Conservation (phyloP, 2,888 invertebrate species). For the Stenodera caucasica region DNA sequence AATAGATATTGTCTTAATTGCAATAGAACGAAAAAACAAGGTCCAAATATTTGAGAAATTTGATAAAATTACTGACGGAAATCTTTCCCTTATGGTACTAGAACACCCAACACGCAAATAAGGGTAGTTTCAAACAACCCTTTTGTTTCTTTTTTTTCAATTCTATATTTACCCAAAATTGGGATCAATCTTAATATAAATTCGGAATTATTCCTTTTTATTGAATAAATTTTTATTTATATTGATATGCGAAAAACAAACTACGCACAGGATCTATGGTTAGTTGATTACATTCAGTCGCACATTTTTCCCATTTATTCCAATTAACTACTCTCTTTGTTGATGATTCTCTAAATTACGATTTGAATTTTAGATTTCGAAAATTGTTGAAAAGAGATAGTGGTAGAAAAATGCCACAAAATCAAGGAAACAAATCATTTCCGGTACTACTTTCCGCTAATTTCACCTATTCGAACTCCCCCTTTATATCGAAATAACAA, state of each 20-base stretch:
- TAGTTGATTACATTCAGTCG: background rate
- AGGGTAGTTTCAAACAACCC: background rate
- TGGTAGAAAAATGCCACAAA: background rate
- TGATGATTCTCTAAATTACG: too few species aligned
- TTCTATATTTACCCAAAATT: too few species aligned
- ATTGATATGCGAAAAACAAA: background rate
- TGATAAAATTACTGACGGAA: too few species aligned
- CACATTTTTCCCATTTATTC: background rate
- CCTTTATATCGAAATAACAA: background rate
- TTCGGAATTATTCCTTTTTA: too few species aligned
- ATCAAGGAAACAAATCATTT: conserved; percentile 1
- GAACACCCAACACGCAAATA: too few species aligned
- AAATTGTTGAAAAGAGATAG: background rate
- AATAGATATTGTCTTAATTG: background rate
- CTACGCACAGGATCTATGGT: conserved; percentile 3
- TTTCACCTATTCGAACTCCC: background rate
- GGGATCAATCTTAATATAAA: too few species aligned
- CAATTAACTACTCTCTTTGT: background rate
- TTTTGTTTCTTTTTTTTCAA: too few species aligned
- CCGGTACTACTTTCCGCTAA: background rate
- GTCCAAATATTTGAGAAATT: too few species aligned
- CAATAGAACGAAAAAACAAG: too few species aligned
- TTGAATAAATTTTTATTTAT: too few species aligned
- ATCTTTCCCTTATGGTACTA: too few species aligned
- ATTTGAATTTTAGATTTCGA: background rate